Evolutionary conservation across 2,113 vertebrate genomes (phyloP), one percentile per base, ranked within the genome.

Genomic region (Oriolus oriolus): DNA sequence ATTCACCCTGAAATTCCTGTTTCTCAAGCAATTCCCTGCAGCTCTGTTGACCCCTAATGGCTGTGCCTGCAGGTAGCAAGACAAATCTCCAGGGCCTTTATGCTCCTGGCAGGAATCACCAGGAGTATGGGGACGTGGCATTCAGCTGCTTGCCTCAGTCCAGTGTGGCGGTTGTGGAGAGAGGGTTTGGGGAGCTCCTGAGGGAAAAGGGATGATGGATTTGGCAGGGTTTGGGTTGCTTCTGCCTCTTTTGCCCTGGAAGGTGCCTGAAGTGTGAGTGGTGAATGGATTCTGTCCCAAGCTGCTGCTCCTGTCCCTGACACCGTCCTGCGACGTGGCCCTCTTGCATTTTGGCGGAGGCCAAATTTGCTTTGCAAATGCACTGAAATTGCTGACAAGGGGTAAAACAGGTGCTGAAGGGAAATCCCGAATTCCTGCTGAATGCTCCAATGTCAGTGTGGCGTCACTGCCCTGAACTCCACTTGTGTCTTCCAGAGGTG

Each of bases 341-440:
- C 59, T 87, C 70, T 60, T 16, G 47, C 42, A 10, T 50, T 84
- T 59, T 91, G 75, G 44, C 44, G 91, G 59, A 56, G 78, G 30
- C 28, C 42, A 19, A 35, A 54, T 94, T 87, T 76, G 78, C 87
- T 93, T 92, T 69, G 87, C 45, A 70, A 49, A 63, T 42, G 26
- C 49, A 15, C 30, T 59, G 60, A 57, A 96, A 91, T 37, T 84
- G 88, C 89, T 95, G 84, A 56, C 39, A 49, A 31, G 56, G 79
- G 45, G 53, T 24, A 16, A 10, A 86, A 17, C 20, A 64, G 77
- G 5, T 79, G 74, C 75, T 64, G 79, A 73, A 82, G 82, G 93
- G 88, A 59, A 71, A 24, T 85, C 60, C 8, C 17, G 22, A 5
- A 6, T 60, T 64, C 66, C 80, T 68, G 57, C 79, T 68, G 79